Evolutionary conservation across 1,140 invertebrate species (phyloP).

Genomic region (Bombus turneri): DNA sequence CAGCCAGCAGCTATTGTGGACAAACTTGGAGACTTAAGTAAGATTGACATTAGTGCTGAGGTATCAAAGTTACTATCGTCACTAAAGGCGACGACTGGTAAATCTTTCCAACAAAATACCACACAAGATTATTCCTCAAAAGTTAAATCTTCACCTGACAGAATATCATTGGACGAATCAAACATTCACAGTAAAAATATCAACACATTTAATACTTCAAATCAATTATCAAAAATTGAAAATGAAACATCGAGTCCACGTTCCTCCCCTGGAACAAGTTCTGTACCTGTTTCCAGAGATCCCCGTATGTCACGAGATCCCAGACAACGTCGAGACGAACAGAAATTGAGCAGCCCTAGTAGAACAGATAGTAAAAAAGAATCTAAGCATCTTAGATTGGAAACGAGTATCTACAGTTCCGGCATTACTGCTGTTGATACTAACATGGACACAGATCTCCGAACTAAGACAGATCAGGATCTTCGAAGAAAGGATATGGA

Average conservation of each 20-base stretch:
- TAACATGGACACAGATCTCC: constrained; percentile 77
- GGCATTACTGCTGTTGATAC: constrained; percentile 77
- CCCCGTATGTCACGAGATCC: constrained; percentile 76
- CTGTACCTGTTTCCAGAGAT: constrained; percentile 72
- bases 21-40: constrained; percentile 87
- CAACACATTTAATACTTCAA: background rate
- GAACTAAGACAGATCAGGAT: constrained; percentile 77
- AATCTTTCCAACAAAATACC: constrained; percentile 21
- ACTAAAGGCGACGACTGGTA: constrained; percentile 82
- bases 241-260: constrained; percentile 70
- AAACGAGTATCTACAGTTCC: constrained; percentile 80
- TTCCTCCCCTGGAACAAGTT: constrained; percentile 65
- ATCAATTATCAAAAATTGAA: constrained; percentile 51
- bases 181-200: constrained; percentile 19
- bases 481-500: constrained; percentile 84
- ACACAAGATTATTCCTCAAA: constrained; percentile 42
- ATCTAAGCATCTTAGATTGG: constrained; percentile 69
- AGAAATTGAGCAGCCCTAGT: constrained; percentile 58
- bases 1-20: constrained; percentile 83
- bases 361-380: constrained; percentile 73
- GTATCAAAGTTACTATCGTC: constrained; percentile 87
- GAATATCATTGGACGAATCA: constrained; percentile 11
- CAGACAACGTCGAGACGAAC: constrained; percentile 65
- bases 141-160: constrained; percentile 42
- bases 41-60: constrained; percentile 89